A percentile compares a stretch with the other conserved stretches of the same genome.
Conservation (phyloP, 2,888 invertebrate genomes). For the Deilephila porcellus region DNA sequence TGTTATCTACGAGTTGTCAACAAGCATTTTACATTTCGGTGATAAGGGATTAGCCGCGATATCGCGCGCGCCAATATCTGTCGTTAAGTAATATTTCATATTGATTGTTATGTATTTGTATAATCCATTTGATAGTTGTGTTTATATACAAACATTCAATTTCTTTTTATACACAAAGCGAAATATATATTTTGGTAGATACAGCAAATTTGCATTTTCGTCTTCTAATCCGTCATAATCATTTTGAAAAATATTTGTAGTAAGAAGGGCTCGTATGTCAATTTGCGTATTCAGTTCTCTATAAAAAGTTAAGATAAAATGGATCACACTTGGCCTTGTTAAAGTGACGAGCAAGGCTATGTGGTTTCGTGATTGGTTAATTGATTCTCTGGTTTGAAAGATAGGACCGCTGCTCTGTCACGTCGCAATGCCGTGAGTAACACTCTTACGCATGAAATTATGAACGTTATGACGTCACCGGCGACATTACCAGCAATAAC, state of each 20-base stretch:
- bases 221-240: too few species aligned
- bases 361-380: conserved; percentile 31
- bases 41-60: conserved; percentile 59
- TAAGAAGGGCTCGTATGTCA: neutral
- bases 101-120: conserved; percentile 37
- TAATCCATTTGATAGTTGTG: conserved; percentile 20
- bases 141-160: conserved; percentile 27
- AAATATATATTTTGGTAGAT: neutral
- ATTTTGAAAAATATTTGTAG: neutral
- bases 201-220: too few species aligned
- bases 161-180: neutral
- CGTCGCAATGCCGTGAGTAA: conserved; percentile 35
- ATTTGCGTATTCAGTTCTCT: neutral
- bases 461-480: conserved; percentile 39
- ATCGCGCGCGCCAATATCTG: conserved; percentile 44
- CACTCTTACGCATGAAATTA: conserved; percentile 35
- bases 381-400: conserved; percentile 28
- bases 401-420: conserved; percentile 28
- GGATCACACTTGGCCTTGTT: conserved; percentile 16
- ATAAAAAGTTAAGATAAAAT: conserved; percentile 22
- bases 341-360: conserved; percentile 7
- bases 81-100: conserved; percentile 42
- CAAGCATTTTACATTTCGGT: conserved; percentile 66
- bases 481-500: conserved; percentile 35
- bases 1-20: conserved; percentile 66